Conservation (phyloP, 2,113 vertebrate genomes). For the Bubalus kerabau region DNA sequence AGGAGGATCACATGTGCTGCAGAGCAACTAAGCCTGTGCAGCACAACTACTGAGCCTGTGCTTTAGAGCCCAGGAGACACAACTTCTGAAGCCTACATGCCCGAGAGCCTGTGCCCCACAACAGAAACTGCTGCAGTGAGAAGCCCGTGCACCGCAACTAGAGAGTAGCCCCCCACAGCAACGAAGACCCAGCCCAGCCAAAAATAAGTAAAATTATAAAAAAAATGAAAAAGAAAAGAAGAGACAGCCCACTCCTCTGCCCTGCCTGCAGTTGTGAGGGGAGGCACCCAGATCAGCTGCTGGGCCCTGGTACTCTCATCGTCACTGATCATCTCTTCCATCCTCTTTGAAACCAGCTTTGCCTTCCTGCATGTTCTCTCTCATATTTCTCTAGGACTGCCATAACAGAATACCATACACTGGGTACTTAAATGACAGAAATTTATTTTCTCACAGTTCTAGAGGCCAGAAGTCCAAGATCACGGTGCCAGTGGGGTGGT, state of each 20-base stretch:
- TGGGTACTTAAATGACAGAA: neutral
- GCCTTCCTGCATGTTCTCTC: neutral
- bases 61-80: neutral
- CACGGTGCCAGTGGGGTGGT: neutral
- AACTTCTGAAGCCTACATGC: neutral
- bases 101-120: neutral
- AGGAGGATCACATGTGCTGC: neutral
- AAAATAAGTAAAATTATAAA: neutral
- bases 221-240: neutral
- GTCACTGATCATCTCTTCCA: neutral
- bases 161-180: neutral
- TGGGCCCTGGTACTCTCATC: neutral
- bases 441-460: neutral
- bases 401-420: neutral
- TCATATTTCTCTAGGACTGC: neutral
- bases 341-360: neutral
- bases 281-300: neutral
- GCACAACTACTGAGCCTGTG: neutral
- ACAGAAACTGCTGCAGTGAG: neutral
- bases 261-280: accelerated
- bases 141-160: neutral
- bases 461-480: neutral
- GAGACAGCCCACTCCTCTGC: neutral
- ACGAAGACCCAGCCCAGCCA: neutral
- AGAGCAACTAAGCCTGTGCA: neutral